Evolutionary conservation across 2,888 invertebrate genomes (phyloP).

Genomic region (Brenthis ino): DNA sequence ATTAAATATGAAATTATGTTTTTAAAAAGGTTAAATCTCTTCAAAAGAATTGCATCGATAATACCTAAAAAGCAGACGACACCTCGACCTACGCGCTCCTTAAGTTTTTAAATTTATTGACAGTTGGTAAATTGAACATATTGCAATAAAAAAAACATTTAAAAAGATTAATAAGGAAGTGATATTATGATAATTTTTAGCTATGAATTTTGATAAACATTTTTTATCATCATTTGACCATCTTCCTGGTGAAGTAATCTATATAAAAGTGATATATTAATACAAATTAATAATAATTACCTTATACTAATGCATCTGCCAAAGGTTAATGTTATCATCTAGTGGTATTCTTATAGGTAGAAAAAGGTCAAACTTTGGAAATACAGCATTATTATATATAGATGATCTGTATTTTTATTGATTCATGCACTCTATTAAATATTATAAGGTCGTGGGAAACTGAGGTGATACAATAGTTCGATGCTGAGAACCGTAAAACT

Average conservation of each 20-base stretch:
- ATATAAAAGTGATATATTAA: not conserved
- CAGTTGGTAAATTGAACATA: conserved; percentile 4
- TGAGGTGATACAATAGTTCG: no score
- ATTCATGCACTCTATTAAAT: no score
- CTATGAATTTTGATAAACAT: not conserved
- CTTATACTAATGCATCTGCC: no score
- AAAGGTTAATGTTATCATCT: no score
- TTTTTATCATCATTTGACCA: not conserved
- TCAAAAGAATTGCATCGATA: not conserved
- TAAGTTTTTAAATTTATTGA: conserved; percentile 10
- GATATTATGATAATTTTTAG: not conserved
- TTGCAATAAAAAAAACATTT: conserved; percentile 3
- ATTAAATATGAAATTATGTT: not conserved
- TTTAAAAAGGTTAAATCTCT: not conserved
- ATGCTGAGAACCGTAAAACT: no score
- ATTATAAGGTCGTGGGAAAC: no score
- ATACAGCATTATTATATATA: no score
- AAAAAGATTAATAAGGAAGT: conserved; percentile 8
- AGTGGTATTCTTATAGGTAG: no score
- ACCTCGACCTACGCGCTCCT: not conserved
- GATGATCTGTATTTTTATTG: no score
- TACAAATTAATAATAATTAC: no score
- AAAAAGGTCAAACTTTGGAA: no score
- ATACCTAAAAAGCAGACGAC: not conserved
- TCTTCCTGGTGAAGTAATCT: not conserved